Base-by-base conservation (phyloP, 1,140 invertebrate genomes). In the Leptopilina boulardi region DNA sequence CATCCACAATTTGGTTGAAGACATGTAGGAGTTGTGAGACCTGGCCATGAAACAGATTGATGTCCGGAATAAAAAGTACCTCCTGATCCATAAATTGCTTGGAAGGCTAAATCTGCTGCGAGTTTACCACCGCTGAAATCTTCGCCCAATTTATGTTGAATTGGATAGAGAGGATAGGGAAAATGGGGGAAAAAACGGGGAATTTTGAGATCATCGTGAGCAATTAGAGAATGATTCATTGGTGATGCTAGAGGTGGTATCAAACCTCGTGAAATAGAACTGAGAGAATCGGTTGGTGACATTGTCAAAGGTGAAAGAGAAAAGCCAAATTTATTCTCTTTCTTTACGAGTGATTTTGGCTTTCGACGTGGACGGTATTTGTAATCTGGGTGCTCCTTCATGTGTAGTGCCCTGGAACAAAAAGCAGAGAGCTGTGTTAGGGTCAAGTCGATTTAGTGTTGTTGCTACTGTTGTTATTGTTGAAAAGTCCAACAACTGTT, bases 341-440 rank as follows among this genome's bases (percentile, higher is more conserved):
- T 95, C 86, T 95, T 96, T 73, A 95, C 86, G 13, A 92, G 80
- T 0, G 92, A 90, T 87, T 99, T 99, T 0, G 98, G 98, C 91
- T 98, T 98, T 80, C 97, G 92, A 71, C 97, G 92, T 13, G 97
- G 97, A 38, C 97, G 93, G 91, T 98, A 98, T 91, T 98, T 98
- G 93, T 98, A 98, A 89, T 98, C 97, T 5, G 97, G 97, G 88
- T 98, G 97, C 88, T 98, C 97, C 91, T 98, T 98, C 98, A 99
- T 99, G 92, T 99, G 98, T 11, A 98, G 92, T 21, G 97, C 97
- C 89, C 96, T 97, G 92, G 19, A 91, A 92, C 86, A 59, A 75
- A 82, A 81, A 77, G 75, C 34, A 38, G 19, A n/a, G 15, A 59
- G 51, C 19, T 19, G 70, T 21, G 11, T 47, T 74, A 38, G 38